phyloP scores from a whole-genome alignment of 2,113 vertebrate species.

The Brienomyrus longianalis region DNA sequence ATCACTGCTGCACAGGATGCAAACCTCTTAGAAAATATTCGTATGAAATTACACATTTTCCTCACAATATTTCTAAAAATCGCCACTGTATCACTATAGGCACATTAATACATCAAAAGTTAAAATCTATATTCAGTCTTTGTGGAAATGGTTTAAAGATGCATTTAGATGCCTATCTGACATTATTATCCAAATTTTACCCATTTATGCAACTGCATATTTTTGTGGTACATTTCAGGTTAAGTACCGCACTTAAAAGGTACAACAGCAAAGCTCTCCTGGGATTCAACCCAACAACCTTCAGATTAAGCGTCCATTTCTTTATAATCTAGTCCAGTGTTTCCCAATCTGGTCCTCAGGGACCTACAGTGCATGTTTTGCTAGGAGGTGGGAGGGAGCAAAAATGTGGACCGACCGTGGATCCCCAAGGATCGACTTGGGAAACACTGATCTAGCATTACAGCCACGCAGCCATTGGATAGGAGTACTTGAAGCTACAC shows the following conservation, averaged over 20 bases:
- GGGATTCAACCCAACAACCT: not conserved
- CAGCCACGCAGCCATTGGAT: not conserved
- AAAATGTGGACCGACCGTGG: not conserved
- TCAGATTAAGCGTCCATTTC: not conserved
- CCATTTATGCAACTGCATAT: not conserved
- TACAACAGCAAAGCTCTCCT: not conserved
- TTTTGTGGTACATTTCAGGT: not conserved
- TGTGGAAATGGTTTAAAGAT: not conserved
- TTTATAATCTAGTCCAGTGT: not conserved
- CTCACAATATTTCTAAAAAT: not conserved
- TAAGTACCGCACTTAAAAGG: not conserved
- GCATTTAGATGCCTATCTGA: not conserved
- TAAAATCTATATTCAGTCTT: not conserved
- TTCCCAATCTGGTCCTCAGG: not conserved
- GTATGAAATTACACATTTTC: not conserved
- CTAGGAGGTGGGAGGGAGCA: not conserved
- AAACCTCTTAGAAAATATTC: not conserved
- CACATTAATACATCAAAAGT: not conserved
- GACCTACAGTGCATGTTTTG: not conserved
- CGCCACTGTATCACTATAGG: not conserved
- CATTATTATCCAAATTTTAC: not conserved
- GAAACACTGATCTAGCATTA: not conserved
- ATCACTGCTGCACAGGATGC: not conserved
- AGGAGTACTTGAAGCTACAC: not conserved
- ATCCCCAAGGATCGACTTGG: not conserved